Percentiles rank a stretch among this genome's conserved stretches.
These are phyloP conservation scores for Numida meleagris DNA, from an alignment of 2,113 vertebrate species.

Conservation along the genomic window DNA sequence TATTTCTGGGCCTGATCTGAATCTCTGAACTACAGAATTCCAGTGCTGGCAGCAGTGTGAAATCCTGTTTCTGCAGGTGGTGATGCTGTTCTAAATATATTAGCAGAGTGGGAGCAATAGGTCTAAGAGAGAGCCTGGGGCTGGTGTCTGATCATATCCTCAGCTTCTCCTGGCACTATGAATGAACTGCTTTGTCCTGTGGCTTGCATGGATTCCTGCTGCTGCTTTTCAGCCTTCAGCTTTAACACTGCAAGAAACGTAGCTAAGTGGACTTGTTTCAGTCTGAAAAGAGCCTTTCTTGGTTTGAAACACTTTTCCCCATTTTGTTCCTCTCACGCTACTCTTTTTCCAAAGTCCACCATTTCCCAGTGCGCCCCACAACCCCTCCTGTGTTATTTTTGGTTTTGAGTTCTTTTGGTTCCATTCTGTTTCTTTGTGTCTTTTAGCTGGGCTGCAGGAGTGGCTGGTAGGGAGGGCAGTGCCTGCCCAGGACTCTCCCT, in stretches of 20 bases:
- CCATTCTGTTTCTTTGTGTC: background rate
- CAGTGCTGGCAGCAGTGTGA: conserved; percentile 20
- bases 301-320: background rate
- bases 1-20: background rate
- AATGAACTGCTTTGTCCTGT: conserved; percentile 48
- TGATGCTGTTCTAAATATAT: conserved; percentile 35
- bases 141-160: conserved; percentile 34
- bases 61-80: conserved; percentile 48
- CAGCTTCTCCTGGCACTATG: conserved; percentile 31
- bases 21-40: background rate
- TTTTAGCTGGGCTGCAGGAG: background rate
- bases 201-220: conserved; percentile 34
- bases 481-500: background rate
- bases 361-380: background rate
- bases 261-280: conserved; percentile 28
- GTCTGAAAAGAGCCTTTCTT: conserved; percentile 47
- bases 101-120: conserved; percentile 35
- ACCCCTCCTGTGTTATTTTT: background rate
- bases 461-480: background rate
- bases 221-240: conserved; percentile 24
- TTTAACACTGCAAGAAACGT: conserved; percentile 39
- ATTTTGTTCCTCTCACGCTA: background rate
- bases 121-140: background rate
- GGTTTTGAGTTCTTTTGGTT: background rate
- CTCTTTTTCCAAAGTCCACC: background rate